These are phyloP conservation scores for Acanthurus lineatus DNA, from an alignment of 2,797 vertebrate species.

Conservation along the genomic window DNA sequence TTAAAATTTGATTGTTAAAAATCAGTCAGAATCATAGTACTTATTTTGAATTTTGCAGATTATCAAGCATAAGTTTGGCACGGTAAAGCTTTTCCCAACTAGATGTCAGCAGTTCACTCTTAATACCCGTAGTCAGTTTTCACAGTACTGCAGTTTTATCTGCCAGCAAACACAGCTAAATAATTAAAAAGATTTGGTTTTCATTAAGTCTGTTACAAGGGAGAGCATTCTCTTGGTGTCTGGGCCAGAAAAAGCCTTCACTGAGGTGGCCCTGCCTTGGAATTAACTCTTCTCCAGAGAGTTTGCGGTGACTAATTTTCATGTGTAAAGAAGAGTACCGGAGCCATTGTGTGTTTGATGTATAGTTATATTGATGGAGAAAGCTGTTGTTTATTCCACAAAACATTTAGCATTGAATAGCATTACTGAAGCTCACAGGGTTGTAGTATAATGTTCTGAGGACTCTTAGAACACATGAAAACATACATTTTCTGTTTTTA, in stretches of 20 bases:
- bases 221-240: constrained; percentile 39
- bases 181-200: constrained; percentile 48
- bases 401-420: neutral
- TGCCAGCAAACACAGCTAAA: constrained; percentile 37
- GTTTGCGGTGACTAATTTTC: constrained; percentile 22
- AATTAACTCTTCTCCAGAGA: constrained; percentile 51
- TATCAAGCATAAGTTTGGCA: constrained; percentile 13
- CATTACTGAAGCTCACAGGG: neutral
- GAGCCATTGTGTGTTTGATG: constrained; percentile 18
- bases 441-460: constrained; percentile 3
- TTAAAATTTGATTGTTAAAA: neutral
- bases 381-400: neutral
- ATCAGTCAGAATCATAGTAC: neutral
- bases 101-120: neutral
- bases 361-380: neutral
- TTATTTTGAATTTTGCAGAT: constrained; percentile 4
- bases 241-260: constrained; percentile 35
- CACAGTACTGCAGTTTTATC: constrained; percentile 12
- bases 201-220: constrained; percentile 57
- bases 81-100: constrained; percentile 3
- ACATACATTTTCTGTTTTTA: constrained; percentile 34
- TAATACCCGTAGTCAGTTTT: neutral
- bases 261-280: constrained; percentile 48
- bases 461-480: constrained; percentile 41
- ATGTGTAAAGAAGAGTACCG: constrained; percentile 25